A percentile compares a stretch with the other conserved stretches of the same genome.
Evolutionary conservation across 2,888 invertebrate genomes (phyloP).

Genomic region (Dryomyza anilis): DNA sequence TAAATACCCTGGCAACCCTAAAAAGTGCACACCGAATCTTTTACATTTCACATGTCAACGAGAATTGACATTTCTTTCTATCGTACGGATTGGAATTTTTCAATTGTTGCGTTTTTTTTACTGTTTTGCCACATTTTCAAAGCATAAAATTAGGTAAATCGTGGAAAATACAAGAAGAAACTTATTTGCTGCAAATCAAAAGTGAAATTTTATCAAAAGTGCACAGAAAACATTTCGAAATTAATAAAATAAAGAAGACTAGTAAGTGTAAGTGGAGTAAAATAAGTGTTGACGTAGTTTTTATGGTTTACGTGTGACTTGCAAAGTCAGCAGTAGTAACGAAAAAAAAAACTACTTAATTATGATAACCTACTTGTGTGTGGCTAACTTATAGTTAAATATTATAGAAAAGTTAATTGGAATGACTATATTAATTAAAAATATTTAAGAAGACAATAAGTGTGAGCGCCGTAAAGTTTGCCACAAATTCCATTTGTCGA

Average conservation of each 20-base stretch:
- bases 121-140: slow-evolving; percentile 40
- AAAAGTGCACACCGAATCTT: too few relatives aligned
- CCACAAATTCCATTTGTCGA: neutral
- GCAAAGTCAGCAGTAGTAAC: neutral
- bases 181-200: too few relatives aligned
- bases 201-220: too few relatives aligned
- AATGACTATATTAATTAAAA: neutral
- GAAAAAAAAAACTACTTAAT: neutral
- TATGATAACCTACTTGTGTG: neutral
- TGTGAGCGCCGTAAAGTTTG: neutral
- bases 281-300: neutral
- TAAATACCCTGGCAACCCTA: too few relatives aligned
- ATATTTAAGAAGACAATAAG: neutral
- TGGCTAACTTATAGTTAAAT: neutral
- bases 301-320: neutral
- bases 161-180: neutral
- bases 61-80: neutral
- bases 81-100: neutral
- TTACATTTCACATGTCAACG: slow-evolving; percentile 4
- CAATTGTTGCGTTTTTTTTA: neutral
- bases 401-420: neutral
- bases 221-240: too few relatives aligned
- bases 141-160: slow-evolving; percentile 47
- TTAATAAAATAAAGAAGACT: neutral
- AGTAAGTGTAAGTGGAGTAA: neutral